phyloP scores from a whole-genome alignment of 2,113 vertebrate genomes.

The Pachyramphus minor region DNA sequence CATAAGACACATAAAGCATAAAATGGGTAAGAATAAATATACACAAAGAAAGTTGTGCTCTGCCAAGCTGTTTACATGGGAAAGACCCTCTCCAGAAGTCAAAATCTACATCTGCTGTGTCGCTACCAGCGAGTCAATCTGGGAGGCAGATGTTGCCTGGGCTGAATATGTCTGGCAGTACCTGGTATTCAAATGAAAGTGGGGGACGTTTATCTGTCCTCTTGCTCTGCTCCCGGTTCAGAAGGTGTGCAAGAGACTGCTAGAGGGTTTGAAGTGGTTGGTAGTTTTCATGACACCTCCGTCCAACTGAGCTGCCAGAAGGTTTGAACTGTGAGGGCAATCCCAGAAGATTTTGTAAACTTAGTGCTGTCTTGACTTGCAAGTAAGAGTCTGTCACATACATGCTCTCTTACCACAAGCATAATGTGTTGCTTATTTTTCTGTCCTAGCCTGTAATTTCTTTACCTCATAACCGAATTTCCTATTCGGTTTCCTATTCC shows the following conservation, averaged over 20 bases:
- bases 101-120: background rate
- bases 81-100: background rate
- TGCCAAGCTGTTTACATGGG: background rate
- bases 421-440: background rate
- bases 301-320: background rate
- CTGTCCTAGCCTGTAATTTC: background rate
- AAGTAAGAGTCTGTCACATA: background rate
- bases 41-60: background rate
- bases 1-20: background rate
- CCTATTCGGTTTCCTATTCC: no score
- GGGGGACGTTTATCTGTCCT: fast-evolving
- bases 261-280: background rate
- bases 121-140: fast-evolving
- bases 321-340: background rate
- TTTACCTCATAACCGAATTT: background rate
- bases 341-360: background rate
- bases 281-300: background rate
- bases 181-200: background rate
- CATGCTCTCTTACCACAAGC: background rate
- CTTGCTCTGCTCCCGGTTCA: fast-evolving
- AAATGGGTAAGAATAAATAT: background rate
- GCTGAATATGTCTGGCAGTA: background rate
- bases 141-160: background rate
- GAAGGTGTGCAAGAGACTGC: background rate
- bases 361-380: background rate